Evolutionary conservation across 2,113 vertebrate species (phyloP), one percentile per base, ranked within the genome.

Genomic region (Pavo muticus): DNA sequence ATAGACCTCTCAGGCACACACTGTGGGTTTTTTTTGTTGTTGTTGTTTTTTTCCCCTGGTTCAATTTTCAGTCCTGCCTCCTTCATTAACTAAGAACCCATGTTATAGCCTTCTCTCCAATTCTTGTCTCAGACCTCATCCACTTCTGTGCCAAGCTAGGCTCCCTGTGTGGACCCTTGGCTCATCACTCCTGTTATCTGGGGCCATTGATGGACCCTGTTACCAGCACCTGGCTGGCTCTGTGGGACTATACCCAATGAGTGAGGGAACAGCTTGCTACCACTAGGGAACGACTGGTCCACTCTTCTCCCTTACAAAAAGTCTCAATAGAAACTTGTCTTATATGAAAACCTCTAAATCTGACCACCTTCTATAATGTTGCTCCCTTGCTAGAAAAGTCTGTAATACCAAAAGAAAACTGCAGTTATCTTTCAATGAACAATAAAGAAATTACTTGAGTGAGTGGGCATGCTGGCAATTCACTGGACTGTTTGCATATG

Each of bases 401-500:
- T 95, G 77, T 70, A 82, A 84, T 44, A 84, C 73, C 76, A 84
- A 56, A 91, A 92, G 88, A 88, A 88, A 93, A 92, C 57, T 40
- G 61, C 48, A 3, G 70, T 87, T 87, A 92, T 81, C 80, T 94
- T 93, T 95, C 83, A 95, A 56, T 84, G 95, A 96, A 94, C 90
- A 93, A 93, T 94, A 81, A 96, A 96, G 88, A 95, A 0, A 6
- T 92, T 88, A 81, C 73, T 81, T 40, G 72, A 91, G 92, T 95
- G 91, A 88, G 95, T 92, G 87, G 39, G 92, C 57, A 50, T 72
- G 61, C 91, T 94, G 92, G 92, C 80, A 92, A 81, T 77, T 94
- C 88, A 89, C 91, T 69, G 96, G 95, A 94, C 92, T 81, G 39
- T 82, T 93, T 93, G 92, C 91, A 92, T 95, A 94, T 93, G 87